A percentile compares a stretch with the other conserved stretches of the same genome.
phyloP scores from a whole-genome alignment of 2,113 vertebrate genomes.

The Petromus typicus region DNA sequence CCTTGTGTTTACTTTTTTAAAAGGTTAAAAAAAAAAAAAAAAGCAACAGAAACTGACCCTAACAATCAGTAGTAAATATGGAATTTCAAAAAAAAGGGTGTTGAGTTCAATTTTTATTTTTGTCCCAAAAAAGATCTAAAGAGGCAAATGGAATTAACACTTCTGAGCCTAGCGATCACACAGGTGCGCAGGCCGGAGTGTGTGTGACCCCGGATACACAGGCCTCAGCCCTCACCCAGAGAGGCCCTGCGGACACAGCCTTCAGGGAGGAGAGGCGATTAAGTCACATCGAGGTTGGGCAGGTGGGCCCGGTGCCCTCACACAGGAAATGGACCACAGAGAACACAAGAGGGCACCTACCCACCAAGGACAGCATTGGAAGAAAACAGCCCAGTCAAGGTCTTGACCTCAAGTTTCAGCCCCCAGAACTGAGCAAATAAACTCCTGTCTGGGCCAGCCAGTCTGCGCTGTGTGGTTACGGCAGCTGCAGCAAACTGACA shows the following conservation, averaged over 20 bases:
- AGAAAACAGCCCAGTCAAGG: background rate
- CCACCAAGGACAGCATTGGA: background rate
- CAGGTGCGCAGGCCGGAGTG: background rate
- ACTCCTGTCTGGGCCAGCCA: background rate
- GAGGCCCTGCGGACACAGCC: background rate
- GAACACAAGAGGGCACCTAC: background rate
- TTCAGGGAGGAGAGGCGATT: background rate
- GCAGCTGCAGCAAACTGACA: background rate
- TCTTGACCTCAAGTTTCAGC: background rate
- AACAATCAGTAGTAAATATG: background rate
- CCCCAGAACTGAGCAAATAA: background rate
- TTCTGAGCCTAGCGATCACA: background rate
- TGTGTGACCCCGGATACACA: background rate
- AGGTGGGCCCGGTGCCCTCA: background rate
- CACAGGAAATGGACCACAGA: background rate
- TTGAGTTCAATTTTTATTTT: conserved; percentile 38
- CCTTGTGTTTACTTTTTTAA: background rate
- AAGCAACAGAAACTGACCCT: background rate
- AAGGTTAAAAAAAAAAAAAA: conserved; percentile 2
- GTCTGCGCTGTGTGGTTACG: background rate
- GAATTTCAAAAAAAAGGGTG: conserved; percentile 34
- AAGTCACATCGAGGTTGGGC: background rate
- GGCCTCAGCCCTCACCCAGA: background rate
- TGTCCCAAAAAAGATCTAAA: conserved; percentile 47
- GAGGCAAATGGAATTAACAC: conserved; percentile 7